Base-by-base conservation (phyloP, 2,888 invertebrate species). In the Trachelus stipa region DNA sequence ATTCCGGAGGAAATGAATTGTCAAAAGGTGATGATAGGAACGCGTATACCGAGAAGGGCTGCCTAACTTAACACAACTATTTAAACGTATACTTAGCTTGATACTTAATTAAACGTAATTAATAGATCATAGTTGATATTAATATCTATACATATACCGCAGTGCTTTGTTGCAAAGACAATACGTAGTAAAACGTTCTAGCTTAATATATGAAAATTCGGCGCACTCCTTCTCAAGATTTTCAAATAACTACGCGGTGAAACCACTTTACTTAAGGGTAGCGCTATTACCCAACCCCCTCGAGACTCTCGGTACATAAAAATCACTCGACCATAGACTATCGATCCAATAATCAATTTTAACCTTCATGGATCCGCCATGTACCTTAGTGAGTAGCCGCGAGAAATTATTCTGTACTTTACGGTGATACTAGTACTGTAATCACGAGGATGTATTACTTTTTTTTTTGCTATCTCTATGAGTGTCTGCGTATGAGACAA, bases 341-440 rank as follows among this genome's bases (percentile, higher is more conserved):
- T 71, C 31, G 71, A 31, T 71, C 71, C 33, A 71, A 71, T 23
- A 56, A 56, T 56, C 56, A 56, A 23, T 23, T 23, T 23, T 56
- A 23, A 56, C 2, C 56, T 23, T 9, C 23, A 34, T 71, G n/a
- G 74, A 35, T 74, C 74, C 23, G 35, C 30, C 23, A 23, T 23
- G 56, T 23, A 56, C 9, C 56, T 9, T 23, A 56, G 1, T 0
- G 56, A 56, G 56, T 56, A 23, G 56, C 56, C 56, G 9, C 56
- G 56, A 23, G 23, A 56, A 56, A 9, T 56, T 56, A 23, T 23
- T 23, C 9, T 56, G 23, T 56, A 56, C 56, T 31, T 71, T 33
- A 74, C 35, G 74, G 37, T 74, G 37, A 74, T 37, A 74, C 35
- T 74, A 74, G 74, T 34, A 34, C 31, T 74, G 35, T 74, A 34